These are phyloP conservation scores for Portunus trituberculatus DNA, from an alignment of 1,140 invertebrate species.

Conservation along the genomic window DNA sequence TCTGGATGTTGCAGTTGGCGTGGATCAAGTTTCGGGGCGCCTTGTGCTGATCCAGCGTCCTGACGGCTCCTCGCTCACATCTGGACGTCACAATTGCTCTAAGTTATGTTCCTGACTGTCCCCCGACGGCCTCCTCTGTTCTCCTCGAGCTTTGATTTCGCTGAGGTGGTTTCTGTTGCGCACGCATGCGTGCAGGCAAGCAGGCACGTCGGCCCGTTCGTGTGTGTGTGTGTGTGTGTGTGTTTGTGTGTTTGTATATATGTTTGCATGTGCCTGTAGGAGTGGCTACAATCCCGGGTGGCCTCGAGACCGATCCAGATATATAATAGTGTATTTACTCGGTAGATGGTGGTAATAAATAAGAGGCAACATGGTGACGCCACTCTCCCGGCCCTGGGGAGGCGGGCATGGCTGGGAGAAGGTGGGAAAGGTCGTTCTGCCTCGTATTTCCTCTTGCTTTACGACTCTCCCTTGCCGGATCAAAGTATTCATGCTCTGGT, in stretches of 20 bases:
- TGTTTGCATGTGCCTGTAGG: not conserved
- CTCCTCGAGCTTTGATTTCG: conserved; percentile 29
- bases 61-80: conserved; percentile 5
- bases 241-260: conserved; percentile 7
- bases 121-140: conserved; percentile 47
- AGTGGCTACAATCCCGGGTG: conserved; percentile 24
- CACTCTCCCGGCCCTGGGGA: not conserved
- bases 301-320: conserved; percentile 29
- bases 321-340: conserved; percentile 43
- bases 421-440: not conserved
- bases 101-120: conserved; percentile 52
- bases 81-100: conserved; percentile 54
- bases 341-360: conserved; percentile 37
- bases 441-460: conserved; percentile 2
- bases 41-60: not conserved
- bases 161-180: not conserved
- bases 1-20: not conserved
- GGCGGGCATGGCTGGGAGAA: not conserved
- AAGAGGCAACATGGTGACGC: conserved; percentile 5
- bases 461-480: not conserved
- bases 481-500: not conserved
- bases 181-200: too few species aligned
- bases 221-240: too few species aligned
- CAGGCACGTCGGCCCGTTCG: too few species aligned
- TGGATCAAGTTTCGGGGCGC: not conserved